Evolutionary conservation across 2,113 vertebrate genomes (phyloP).

Genomic region (Gymnobelideus leadbeateri): DNA sequence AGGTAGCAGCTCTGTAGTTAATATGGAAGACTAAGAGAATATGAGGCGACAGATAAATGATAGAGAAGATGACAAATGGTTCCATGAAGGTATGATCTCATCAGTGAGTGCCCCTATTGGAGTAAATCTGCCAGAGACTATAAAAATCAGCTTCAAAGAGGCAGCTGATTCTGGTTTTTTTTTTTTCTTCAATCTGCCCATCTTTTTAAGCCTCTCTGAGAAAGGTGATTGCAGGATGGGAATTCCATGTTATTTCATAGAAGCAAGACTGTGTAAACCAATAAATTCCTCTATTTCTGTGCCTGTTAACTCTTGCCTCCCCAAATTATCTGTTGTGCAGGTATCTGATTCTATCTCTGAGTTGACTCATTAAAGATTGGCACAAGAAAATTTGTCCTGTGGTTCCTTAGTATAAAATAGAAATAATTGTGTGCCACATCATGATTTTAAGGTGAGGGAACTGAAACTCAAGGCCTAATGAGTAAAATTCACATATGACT

Average conservation of each 20-base stretch:
- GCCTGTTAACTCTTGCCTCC: not conserved
- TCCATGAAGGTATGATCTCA: not conserved
- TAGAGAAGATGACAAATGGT: slow-evolving; percentile 6
- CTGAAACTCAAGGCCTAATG: not conserved
- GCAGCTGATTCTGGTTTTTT: not conserved
- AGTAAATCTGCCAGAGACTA: slow-evolving; percentile 1
- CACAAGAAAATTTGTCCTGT: not conserved
- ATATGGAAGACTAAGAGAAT: not conserved
- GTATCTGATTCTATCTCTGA: not conserved
- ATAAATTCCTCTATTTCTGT: not conserved
- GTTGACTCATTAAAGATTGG: not conserved
- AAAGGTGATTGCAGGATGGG: not conserved
- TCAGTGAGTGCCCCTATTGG: not conserved
- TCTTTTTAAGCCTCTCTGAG: not conserved
- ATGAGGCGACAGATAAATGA: not conserved
- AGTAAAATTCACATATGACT: not conserved
- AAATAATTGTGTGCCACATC: not conserved
- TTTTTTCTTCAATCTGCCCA: not conserved
- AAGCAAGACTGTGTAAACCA: not conserved
- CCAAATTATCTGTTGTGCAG: not conserved
- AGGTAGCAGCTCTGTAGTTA: not conserved
- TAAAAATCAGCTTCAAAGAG: not conserved
- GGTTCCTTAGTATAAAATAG: not conserved
- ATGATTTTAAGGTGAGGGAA: not conserved
- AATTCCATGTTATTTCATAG: not conserved